These are phyloP conservation scores for Dipodomys merriami DNA, from an alignment of 2,113 vertebrate genomes.

Conservation along the genomic window DNA sequence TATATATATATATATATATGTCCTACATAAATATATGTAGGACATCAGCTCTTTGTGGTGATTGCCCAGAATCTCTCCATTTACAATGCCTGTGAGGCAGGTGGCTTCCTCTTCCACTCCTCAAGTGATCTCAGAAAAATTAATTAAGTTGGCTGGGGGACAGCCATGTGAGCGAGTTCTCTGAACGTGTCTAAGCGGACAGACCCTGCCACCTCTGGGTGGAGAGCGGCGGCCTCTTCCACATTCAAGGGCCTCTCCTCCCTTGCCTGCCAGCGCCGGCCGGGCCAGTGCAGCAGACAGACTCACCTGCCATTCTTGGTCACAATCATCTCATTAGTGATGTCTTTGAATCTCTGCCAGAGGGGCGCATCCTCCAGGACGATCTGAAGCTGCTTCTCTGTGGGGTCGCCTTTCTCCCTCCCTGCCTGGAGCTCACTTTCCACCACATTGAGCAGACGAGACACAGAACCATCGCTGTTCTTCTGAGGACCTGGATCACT, in stretches of 20 bases:
- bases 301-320: conserved; percentile 98
- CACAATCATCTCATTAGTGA: conserved; percentile 99
- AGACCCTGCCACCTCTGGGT: background rate
- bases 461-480: conserved; percentile 87
- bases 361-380: conserved; percentile 93
- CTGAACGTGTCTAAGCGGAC: background rate
- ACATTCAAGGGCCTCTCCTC: background rate
- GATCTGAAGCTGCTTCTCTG: conserved; percentile 94
- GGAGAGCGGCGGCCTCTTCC: background rate
- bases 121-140: conserved; percentile 4
- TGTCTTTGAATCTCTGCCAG: conserved; percentile 95
- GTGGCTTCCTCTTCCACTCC: background rate
- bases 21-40: too few species aligned
- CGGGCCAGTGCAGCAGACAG: background rate
- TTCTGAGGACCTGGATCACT: conserved; percentile 81
- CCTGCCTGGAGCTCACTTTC: conserved; percentile 94
- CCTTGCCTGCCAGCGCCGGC: background rate
- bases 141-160: conserved; percentile 3
- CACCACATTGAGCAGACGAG: conserved; percentile 93
- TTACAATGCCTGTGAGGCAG: background rate
- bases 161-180: background rate
- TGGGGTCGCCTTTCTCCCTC: conserved; percentile 96
- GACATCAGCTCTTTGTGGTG: background rate
- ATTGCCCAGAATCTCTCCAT: conserved; percentile 2
- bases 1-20: too few species aligned